Conservation (phyloP, 2,113 vertebrate genomes). For the Cathartes aura region DNA sequence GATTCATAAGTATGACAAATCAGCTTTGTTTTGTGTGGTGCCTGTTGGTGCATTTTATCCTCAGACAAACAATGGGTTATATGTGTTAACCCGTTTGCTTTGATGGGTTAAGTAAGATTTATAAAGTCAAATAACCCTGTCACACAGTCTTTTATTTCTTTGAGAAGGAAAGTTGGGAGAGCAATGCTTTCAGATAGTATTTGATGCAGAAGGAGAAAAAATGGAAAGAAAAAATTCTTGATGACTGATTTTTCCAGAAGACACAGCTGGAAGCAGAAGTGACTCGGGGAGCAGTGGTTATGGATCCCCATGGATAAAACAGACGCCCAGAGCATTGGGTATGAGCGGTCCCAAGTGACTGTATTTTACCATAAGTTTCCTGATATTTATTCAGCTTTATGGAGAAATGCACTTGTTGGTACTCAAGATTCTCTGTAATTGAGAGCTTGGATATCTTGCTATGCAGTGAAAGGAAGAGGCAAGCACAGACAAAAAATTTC, state of each 20-base stretch:
- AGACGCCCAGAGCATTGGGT: background rate
- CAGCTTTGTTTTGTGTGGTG: background rate
- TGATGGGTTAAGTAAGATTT: background rate
- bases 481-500: background rate
- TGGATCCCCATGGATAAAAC: background rate
- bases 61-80: background rate
- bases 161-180: background rate
- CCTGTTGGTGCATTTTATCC: conserved; percentile 9
- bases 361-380: background rate
- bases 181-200: background rate
- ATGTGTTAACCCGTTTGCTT: background rate
- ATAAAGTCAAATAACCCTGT: background rate
- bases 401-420: background rate
- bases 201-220: background rate
- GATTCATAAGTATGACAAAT: background rate
- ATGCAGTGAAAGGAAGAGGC: background rate
- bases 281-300: background rate
- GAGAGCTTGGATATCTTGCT: background rate
- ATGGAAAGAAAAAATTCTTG: background rate
- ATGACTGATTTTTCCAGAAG: background rate
- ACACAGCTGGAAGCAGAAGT: background rate
- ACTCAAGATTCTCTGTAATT: background rate
- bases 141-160: background rate
- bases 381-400: background rate
- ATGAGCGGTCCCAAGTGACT: background rate